Percentiles rank a stretch among this genome's conserved stretches.
These are phyloP conservation scores for Indicator maculatus DNA, from an alignment of 2,113 vertebrate genomes.

Conservation along the genomic window DNA sequence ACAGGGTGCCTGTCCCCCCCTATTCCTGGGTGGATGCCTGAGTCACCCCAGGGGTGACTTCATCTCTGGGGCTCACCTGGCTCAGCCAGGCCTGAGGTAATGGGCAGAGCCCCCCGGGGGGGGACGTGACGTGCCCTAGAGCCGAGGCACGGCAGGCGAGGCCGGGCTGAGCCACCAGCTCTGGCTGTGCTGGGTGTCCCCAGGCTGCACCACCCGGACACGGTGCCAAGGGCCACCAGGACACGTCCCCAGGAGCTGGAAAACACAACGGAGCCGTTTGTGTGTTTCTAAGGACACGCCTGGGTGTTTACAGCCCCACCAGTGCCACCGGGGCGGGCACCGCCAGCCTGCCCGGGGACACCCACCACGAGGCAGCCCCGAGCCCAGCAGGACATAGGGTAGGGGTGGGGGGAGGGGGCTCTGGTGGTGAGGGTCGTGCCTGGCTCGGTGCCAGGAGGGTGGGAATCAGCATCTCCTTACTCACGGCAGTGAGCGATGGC, in stretches of 20 bases:
- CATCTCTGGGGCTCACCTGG: background rate
- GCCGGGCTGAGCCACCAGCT: background rate
- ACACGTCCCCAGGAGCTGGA: background rate
- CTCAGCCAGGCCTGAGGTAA: background rate
- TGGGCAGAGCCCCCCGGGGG: background rate
- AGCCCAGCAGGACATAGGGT: accelerated
- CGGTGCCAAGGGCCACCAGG: slow-evolving; percentile 18
- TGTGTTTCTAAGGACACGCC: slow-evolving; percentile 52
- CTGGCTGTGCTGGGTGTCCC: background rate
- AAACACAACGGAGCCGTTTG: slow-evolving; percentile 13
- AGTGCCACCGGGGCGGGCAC: background rate
- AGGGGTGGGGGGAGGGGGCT: background rate
- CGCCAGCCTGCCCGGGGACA: slow-evolving; percentile 15
- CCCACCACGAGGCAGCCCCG: background rate
- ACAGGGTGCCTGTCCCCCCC: accelerated
- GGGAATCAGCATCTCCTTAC: background rate
- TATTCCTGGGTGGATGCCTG: background rate
- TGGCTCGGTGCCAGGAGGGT: accelerated
- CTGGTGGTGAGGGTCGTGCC: accelerated
- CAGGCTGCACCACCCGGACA: background rate
- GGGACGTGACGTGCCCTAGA: background rate
- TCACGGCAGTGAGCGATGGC: background rate
- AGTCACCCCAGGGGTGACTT: background rate
- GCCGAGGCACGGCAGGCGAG: accelerated
- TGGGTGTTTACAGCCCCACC: slow-evolving; percentile 34